Evolutionary conservation across 2,888 invertebrate species (phyloP).

Genomic region (Agelastica alni): DNA sequence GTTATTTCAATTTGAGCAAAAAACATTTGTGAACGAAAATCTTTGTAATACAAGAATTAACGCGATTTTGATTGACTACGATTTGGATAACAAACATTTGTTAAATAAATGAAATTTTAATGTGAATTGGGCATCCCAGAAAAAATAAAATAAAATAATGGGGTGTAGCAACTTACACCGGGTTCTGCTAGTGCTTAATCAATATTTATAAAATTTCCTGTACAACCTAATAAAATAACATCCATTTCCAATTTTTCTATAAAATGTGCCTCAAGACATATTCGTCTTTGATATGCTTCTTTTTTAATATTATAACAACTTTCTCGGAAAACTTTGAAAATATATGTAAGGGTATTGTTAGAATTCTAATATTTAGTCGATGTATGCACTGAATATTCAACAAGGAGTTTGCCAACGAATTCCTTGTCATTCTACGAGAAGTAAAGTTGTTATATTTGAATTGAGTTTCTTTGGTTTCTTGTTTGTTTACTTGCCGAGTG

Average conservation of each 20-base stretch:
- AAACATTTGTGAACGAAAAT: too few relatives aligned
- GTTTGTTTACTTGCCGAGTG: constrained; percentile 15
- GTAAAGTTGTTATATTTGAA: constrained; percentile 22
- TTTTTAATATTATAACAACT: constrained; percentile 12
- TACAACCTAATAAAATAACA: background rate
- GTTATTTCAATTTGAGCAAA: too few relatives aligned
- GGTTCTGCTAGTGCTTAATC: too few relatives aligned
- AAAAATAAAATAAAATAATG: too few relatives aligned
- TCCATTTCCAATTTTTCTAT: background rate
- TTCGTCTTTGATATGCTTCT: constrained; percentile 6
- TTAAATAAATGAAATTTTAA: too few relatives aligned
- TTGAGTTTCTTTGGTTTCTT: constrained; percentile 20
- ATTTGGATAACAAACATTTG: too few relatives aligned
- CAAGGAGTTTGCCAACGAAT: constrained; percentile 13
- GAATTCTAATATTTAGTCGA: constrained; percentile 22
- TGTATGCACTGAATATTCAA: constrained; percentile 20
- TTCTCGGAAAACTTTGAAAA: background rate
- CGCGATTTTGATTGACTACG: too few relatives aligned
- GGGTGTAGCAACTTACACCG: too few relatives aligned
- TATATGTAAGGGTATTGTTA: constrained; percentile 16
- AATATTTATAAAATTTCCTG: background rate
- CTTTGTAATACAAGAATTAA: too few relatives aligned
- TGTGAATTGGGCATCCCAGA: too few relatives aligned
- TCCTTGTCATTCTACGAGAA: constrained; percentile 9
- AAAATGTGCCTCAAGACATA: background rate